A percentile compares a stretch with the other conserved stretches of the same genome.
Evolutionary conservation across 2,113 vertebrate genomes (phyloP).

Genomic region (Upupa epops): DNA sequence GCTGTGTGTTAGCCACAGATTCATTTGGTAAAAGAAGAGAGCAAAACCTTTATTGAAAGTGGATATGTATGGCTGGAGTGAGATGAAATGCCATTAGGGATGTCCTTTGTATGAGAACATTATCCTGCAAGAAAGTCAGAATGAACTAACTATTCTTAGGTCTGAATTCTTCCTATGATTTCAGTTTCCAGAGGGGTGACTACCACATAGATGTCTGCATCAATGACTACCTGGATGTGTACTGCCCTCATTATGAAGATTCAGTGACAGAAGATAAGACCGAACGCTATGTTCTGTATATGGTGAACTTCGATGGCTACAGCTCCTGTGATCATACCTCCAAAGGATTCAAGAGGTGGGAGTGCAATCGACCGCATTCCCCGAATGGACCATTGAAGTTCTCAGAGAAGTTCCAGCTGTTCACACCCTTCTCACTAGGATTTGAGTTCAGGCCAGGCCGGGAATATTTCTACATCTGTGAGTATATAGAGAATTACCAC

Average conservation of each 20-base stretch:
- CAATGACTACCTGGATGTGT: slow-evolving; percentile 98
- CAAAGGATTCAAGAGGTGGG: slow-evolving; percentile 99
- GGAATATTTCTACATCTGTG: slow-evolving; percentile 99
- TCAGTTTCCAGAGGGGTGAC: slow-evolving; percentile 92
- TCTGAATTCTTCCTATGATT: slow-evolving; percentile 36
- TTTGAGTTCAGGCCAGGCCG: slow-evolving; percentile 98
- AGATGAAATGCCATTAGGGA: not conserved
- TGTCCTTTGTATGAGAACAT: not conserved
- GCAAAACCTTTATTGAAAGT: not conserved
- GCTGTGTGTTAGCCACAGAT: not conserved
- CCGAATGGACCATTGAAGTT: slow-evolving; percentile 97
- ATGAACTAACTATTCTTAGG: not conserved
- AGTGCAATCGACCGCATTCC: slow-evolving; percentile 96
- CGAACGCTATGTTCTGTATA: slow-evolving; percentile 96
- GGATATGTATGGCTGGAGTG: not conserved
- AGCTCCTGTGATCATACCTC: slow-evolving; percentile 96
- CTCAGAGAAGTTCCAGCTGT: slow-evolving; percentile 99
- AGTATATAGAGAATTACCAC: slow-evolving; percentile 76
- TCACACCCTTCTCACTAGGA: slow-evolving; percentile 98
- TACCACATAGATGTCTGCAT: slow-evolving; percentile 99
- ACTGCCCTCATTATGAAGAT: slow-evolving; percentile 97
- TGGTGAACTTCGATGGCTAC: slow-evolving; percentile 99
- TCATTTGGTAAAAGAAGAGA: not conserved
- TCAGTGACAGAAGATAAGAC: slow-evolving; percentile 91
- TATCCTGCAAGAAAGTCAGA: not conserved